Evolutionary conservation across 2,888 invertebrate genomes (phyloP).

Genomic region (Drosophila ezoana): DNA sequence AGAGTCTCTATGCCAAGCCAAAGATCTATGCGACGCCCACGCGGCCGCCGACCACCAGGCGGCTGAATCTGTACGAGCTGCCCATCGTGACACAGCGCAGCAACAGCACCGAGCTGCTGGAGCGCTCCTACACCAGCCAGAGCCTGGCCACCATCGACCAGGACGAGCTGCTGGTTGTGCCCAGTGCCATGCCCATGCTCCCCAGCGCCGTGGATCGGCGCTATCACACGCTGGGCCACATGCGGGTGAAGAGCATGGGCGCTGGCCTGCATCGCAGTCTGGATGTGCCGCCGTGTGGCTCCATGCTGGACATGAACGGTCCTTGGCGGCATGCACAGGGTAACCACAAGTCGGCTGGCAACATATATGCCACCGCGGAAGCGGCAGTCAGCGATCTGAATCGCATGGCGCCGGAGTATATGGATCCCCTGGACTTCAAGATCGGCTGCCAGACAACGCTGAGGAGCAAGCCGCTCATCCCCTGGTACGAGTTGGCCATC

Average conservation of each 20-base stretch:
- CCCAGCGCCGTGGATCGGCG: slow-evolving; percentile 82
- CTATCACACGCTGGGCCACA: slow-evolving; percentile 84
- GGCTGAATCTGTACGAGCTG: slow-evolving; percentile 73
- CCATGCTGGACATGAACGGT: slow-evolving; percentile 75
- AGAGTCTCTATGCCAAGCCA: slow-evolving; percentile 82
- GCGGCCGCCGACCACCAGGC: slow-evolving; percentile 59
- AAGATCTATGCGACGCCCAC: slow-evolving; percentile 78
- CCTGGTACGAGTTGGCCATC: slow-evolving; percentile 95
- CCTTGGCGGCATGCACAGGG: slow-evolving; percentile 59
- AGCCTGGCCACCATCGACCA: slow-evolving; percentile 82
- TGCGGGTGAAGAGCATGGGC: slow-evolving; percentile 83
- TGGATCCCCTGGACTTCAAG: slow-evolving; percentile 87
- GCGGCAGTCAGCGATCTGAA: slow-evolving; percentile 78
- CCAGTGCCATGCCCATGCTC: slow-evolving; percentile 83
- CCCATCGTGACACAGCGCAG: slow-evolving; percentile 81
- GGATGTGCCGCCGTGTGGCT: slow-evolving; percentile 78
- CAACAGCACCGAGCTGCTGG: slow-evolving; percentile 83
- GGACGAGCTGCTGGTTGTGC: slow-evolving; percentile 82
- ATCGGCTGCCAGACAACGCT: slow-evolving; percentile 89
- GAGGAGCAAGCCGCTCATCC: slow-evolving; percentile 89
- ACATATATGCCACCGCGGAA: slow-evolving; percentile 82
- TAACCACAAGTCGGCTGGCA: slow-evolving; percentile 81
- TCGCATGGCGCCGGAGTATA: slow-evolving; percentile 82
- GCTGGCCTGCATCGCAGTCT: slow-evolving; percentile 78
- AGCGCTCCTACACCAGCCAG: slow-evolving; percentile 81